These are phyloP conservation scores for Eunapius fragilis DNA, from an alignment of 37 sponge, comb jelly and placozoan genomes.

Conservation along the genomic window DNA sequence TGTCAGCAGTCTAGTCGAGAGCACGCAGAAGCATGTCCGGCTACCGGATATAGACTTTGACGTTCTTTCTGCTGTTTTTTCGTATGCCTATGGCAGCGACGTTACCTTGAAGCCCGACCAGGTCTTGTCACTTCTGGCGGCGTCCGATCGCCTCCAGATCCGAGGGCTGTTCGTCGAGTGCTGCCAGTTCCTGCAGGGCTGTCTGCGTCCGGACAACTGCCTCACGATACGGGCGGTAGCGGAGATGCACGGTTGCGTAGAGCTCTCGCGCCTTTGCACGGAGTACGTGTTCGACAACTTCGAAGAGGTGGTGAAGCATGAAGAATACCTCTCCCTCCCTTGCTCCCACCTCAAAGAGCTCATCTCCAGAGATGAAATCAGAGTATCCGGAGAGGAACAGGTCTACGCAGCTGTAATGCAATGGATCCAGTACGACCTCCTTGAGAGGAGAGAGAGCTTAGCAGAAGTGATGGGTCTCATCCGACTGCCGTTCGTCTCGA, in stretches of 20 bases:
- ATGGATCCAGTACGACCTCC: slow-evolving; percentile 58
- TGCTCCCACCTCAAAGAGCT: slow-evolving; percentile 45
- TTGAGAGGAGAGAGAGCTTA: slow-evolving; percentile 13
- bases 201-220: slow-evolving; percentile 32
- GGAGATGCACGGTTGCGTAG: slow-evolving; percentile 16
- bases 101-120: slow-evolving; percentile 2
- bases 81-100: slow-evolving; percentile 29
- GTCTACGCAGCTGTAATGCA: slow-evolving; percentile 61
- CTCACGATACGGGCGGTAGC: slow-evolving; percentile 44
- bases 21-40: slow-evolving; percentile 8
- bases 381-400: slow-evolving; percentile 55
- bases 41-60: slow-evolving; percentile 33
- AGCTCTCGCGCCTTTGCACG: slow-evolving; percentile 17
- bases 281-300: slow-evolving; percentile 37
- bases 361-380: slow-evolving; percentile 50
- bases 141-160: slow-evolving; percentile 52
- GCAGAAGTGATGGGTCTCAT: slow-evolving; percentile 46
- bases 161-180: slow-evolving; percentile 23
- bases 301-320: slow-evolving; percentile 15
- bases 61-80: slow-evolving; percentile 30
- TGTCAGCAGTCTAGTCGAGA: slow-evolving; percentile 34
- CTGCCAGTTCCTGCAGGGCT: slow-evolving; percentile 14
- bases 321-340: slow-evolving; percentile 46
- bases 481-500: slow-evolving; percentile 59
- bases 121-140: slow-evolving; percentile 24